Percentiles rank a stretch among this genome's conserved stretches.
These are phyloP conservation scores for Hippasteria phrygiana DNA, from an alignment of 53 echinoderm and acorn worm species.

Conservation along the genomic window DNA sequence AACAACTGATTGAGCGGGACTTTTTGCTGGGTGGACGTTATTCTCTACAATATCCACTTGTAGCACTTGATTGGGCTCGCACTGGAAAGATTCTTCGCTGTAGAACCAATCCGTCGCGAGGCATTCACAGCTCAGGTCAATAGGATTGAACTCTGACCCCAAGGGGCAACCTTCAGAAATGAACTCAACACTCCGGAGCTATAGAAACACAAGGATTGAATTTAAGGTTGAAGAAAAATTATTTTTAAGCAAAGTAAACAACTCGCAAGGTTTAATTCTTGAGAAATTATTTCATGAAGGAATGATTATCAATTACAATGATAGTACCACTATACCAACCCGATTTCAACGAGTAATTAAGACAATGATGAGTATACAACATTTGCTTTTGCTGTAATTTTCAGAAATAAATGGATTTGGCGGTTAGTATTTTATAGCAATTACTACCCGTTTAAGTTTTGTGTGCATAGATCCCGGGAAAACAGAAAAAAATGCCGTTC, in stretches of 20 bases:
- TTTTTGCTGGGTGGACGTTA: not conserved
- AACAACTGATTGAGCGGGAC: not conserved
- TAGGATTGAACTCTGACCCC: constrained; percentile 62
- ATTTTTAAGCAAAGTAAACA: not conserved
- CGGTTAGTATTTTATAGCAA: too few species aligned
- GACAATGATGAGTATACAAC: too few species aligned
- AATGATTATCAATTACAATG: too few species aligned
- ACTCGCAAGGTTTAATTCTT: too few species aligned
- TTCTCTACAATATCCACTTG: constrained; percentile 14
- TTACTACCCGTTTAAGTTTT: too few species aligned
- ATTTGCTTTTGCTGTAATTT: too few species aligned
- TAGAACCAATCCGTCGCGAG: constrained; percentile 32
- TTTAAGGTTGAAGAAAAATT: not conserved
- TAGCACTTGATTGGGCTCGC: constrained; percentile 4
- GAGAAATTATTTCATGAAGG: too few species aligned
- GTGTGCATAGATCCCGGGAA: too few species aligned
- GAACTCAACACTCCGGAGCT: constrained; percentile 50
- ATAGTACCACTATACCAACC: too few species aligned
- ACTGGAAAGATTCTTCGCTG: constrained; percentile 48
- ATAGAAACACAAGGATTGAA: not conserved
- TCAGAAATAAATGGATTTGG: too few species aligned
- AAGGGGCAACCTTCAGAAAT: constrained; percentile 68
- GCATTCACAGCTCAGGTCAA: constrained; percentile 68
- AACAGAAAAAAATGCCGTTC: too few species aligned
- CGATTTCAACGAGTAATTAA: too few species aligned